These are phyloP conservation scores for Hormaphis cornu DNA, from an alignment of 1,140 invertebrate species.

Conservation along the genomic window DNA sequence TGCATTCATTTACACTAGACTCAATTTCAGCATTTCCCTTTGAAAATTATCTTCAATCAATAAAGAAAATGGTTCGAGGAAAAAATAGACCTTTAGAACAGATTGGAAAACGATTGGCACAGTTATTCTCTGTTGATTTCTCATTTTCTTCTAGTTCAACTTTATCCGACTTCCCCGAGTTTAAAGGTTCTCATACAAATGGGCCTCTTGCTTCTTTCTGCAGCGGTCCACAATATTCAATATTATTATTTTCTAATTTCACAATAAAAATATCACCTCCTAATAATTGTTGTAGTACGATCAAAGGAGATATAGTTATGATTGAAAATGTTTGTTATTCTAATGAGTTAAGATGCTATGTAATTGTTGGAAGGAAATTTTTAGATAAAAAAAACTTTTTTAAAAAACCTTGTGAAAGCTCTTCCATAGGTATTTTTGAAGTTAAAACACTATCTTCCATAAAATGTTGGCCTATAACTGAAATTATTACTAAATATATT, in stretches of 20 bases:
- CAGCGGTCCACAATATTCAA: neutral
- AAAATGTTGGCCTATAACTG: neutral
- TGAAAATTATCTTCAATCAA: conserved; percentile 42
- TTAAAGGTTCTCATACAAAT: neutral
- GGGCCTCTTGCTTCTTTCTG: neutral
- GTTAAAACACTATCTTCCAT: neutral
- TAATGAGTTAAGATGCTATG: neutral
- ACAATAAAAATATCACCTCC: neutral
- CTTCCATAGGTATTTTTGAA: neutral
- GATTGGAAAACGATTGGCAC: conserved; percentile 36
- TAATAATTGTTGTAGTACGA: conserved; percentile 2
- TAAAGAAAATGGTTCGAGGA: conserved; percentile 39
- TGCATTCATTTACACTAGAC: conserved; percentile 38
- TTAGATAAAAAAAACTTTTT: neutral
- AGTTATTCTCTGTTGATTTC: neutral
- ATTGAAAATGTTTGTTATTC: conserved; percentile 12
- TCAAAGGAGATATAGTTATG: neutral
- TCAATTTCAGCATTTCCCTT: conserved; percentile 41
- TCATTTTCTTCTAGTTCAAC: neutral
- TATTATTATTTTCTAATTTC: neutral
- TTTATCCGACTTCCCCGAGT: neutral
- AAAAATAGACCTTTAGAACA: conserved; percentile 37
- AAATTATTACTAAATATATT: neutral
- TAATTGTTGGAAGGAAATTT: neutral
- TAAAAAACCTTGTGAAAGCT: conserved; percentile 9